Conservation (phyloP, 2,113 vertebrate species). For the Craseonycteris thonglongyai region DNA sequence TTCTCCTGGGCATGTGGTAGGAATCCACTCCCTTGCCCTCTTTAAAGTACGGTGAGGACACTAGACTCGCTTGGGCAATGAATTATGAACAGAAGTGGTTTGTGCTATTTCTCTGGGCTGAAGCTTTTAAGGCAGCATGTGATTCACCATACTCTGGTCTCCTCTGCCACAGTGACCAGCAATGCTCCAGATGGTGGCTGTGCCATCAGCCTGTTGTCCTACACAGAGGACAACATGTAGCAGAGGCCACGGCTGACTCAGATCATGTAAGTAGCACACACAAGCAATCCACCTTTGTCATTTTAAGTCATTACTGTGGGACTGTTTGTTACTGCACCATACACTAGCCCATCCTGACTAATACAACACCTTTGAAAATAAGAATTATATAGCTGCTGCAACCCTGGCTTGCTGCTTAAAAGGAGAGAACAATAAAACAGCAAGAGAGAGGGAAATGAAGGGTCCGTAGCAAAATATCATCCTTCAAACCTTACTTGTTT, state of each 20-base stretch:
- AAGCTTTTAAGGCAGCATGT: neutral
- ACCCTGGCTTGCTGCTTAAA: neutral
- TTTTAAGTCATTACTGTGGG: neutral
- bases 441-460: neutral
- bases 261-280: neutral
- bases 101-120: neutral
- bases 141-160: fast-evolving
- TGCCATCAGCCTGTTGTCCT: too few species aligned
- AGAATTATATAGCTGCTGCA: neutral
- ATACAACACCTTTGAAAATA: neutral
- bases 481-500: neutral
- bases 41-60: neutral
- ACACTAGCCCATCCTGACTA: neutral
- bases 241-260: neutral
- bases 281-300: neutral
- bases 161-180: neutral
- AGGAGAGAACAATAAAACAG: neutral
- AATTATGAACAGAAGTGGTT: neutral
- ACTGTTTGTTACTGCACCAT: neutral
- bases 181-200: neutral
- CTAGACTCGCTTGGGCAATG: neutral
- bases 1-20: neutral
- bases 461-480: neutral
- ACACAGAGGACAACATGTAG: neutral
- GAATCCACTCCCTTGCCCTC: neutral